A percentile compares a stretch with the other conserved stretches of the same genome.
Conservation (phyloP, 2,113 vertebrate species). For the Ellobius talpinus region DNA sequence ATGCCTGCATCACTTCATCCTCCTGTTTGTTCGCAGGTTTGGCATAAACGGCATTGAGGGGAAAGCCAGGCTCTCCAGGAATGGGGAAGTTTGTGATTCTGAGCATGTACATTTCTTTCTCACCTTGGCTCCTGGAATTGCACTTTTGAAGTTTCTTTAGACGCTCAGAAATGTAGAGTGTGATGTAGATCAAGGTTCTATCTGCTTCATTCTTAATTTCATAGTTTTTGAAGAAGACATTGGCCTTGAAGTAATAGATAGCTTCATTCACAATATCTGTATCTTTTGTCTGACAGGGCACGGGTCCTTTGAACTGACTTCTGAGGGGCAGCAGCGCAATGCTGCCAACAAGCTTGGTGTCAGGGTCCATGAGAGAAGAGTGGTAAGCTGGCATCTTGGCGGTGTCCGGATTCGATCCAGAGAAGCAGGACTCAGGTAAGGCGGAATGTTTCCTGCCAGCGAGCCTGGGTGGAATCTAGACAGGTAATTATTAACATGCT, state of each 20-base stretch:
- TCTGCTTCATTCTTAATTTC: slow-evolving; percentile 99
- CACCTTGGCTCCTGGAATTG: slow-evolving; percentile 96
- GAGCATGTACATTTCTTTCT: slow-evolving; percentile 99
- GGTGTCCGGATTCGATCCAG: too few relatives aligned
- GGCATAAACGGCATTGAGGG: slow-evolving; percentile 97
- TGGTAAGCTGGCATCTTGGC: too few relatives aligned
- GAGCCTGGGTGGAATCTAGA: too few relatives aligned
- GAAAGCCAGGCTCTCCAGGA: slow-evolving; percentile 98
- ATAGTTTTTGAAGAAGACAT: slow-evolving; percentile 99
- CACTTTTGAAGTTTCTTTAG: slow-evolving; percentile 99
- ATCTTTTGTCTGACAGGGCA: slow-evolving; percentile 86
- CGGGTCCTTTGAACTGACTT: too few relatives aligned
- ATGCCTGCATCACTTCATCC: slow-evolving; percentile 95
- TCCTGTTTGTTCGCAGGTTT: slow-evolving; percentile 90
- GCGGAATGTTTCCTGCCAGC: too few relatives aligned
- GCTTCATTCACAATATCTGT: slow-evolving; percentile 98
- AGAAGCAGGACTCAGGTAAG: too few relatives aligned
- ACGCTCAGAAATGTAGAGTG: slow-evolving; percentile 98
- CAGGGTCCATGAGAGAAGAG: too few relatives aligned
- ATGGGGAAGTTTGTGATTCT: slow-evolving; percentile 99
- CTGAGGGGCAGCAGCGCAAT: too few relatives aligned
- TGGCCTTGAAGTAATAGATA: slow-evolving; percentile 99
- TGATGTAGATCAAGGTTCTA: slow-evolving; percentile 97
- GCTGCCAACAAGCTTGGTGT: too few relatives aligned
- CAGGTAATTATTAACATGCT: too few relatives aligned